Percentiles rank a stretch among this genome's conserved stretches.
These are phyloP conservation scores for Caenorhabditis sp. DNA, from an alignment of 2,888 invertebrate species.

Conservation along the genomic window DNA sequence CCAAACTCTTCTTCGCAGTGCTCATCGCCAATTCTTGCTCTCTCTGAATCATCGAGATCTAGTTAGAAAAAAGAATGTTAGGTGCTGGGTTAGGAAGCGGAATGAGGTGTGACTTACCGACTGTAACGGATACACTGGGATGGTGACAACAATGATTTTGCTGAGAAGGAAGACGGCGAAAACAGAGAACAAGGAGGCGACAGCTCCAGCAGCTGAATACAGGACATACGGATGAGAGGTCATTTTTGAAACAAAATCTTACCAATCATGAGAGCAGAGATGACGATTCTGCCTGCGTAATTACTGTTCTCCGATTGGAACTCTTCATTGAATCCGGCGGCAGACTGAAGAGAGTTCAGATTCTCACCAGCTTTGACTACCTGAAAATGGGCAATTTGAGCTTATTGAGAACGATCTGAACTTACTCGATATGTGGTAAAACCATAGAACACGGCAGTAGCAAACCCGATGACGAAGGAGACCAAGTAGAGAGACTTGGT, in stretches of 20 bases:
- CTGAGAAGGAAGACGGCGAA: constrained; percentile 78
- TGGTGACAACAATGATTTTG: constrained; percentile 77
- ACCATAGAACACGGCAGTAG: constrained; percentile 82
- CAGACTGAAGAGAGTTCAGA: constrained; percentile 58
- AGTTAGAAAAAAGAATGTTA: constrained; percentile 28
- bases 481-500: constrained; percentile 81
- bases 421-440: constrained; percentile 81
- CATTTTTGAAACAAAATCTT: not conserved
- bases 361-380: constrained; percentile 70
- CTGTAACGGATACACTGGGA: constrained; percentile 75
- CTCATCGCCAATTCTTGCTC: constrained; percentile 77
- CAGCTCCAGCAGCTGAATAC: constrained; percentile 72
- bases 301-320: constrained; percentile 76
- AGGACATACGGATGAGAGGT: too few relatives aligned
- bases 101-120: constrained; percentile 61
- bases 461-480: constrained; percentile 78
- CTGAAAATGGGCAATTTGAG: constrained; percentile 17
- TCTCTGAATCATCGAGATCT: constrained; percentile 72
- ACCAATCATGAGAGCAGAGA: constrained; percentile 80
- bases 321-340: constrained; percentile 72
- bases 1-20: constrained; percentile 69
- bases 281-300: constrained; percentile 80
- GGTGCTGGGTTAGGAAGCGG: constrained; percentile 22
- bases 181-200: constrained; percentile 77
- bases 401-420: not conserved